Base-by-base conservation (phyloP, 2,113 vertebrate genomes). In the Alligator mississippiensis region DNA sequence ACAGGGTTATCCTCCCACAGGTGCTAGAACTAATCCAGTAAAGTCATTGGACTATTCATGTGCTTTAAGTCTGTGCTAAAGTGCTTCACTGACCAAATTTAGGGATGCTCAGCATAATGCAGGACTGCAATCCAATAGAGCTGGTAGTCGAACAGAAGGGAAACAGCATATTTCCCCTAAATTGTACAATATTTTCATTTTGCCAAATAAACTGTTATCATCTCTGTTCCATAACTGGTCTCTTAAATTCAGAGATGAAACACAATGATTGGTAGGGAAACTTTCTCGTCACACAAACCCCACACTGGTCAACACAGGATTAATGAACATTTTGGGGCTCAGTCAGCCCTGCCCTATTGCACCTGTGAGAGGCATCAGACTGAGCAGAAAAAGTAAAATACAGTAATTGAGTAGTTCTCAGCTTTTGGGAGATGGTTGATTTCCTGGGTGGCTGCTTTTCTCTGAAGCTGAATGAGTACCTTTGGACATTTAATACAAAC, bases 151-250 rank as follows among this genome's bases (percentile, higher is more conserved):
- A 47, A 47, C 47, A 47, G 47, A 47, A 47, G 47, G 47, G 47
- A 47, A 47, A 47, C 47, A 9, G 47, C 47, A 47, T 47, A 47
- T 18, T 19, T 70, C 21, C 30, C 79, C 54, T 4, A 47, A 47
- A 47, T 47, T 47, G 47, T 47, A 47, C 47, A 47, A 47, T 47
- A 9, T 47, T 47, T 47, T 4, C 72, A 54, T 27, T 80, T 59
- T 15, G 68, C 6, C 22, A 70, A 38, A 15, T 34, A 17, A 28
- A 47, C 7, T 38, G 61, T 25, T 60, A 30, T 17, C 22, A 25
- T 4, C 8, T 64, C 47, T 30, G 12, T 8, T 58, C n/a, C 27
- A 59, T 19, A 76, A 72, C 34, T 15, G 0, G 0, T 3, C 1
- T 5, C 47, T 63, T 74, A 22, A 72, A 5, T 38, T 72, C 30